These are phyloP conservation scores for Hermetia illucens DNA, from an alignment of 1,140 invertebrate genomes.

Conservation along the genomic window DNA sequence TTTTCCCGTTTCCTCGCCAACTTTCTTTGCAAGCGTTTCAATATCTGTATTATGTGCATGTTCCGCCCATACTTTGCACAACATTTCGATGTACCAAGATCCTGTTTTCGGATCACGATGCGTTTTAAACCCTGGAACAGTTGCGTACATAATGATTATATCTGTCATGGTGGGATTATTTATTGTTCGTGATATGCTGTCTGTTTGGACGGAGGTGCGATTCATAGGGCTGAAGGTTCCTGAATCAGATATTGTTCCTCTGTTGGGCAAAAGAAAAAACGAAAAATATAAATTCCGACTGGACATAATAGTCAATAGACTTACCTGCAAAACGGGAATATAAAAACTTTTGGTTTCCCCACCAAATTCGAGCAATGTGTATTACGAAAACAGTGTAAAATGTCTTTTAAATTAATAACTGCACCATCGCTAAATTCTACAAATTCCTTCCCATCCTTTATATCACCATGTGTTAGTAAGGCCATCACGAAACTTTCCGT, in stretches of 20 bases:
- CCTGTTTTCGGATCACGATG: slow-evolving; percentile 45
- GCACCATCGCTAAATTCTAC: slow-evolving; percentile 33
- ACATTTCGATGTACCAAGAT: slow-evolving; percentile 60
- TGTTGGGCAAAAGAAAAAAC: slow-evolving; percentile 8
- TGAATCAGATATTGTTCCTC: slow-evolving; percentile 19
- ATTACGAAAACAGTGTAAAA: slow-evolving; percentile 46
- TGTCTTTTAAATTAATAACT: slow-evolving; percentile 28
- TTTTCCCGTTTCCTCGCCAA: slow-evolving; percentile 24
- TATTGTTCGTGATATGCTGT: slow-evolving; percentile 4
- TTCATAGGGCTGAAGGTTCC: slow-evolving; percentile 11
- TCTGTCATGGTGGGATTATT: slow-evolving; percentile 39
- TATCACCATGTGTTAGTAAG: slow-evolving; percentile 41
- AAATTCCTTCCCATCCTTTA: slow-evolving; percentile 18
- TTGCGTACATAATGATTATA: slow-evolving; percentile 51
- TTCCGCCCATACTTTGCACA: slow-evolving; percentile 60
- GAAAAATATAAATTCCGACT: slow-evolving; percentile 2
- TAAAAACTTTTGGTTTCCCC: slow-evolving; percentile 62
- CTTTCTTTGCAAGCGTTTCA: slow-evolving; percentile 48
- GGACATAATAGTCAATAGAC: slow-evolving; percentile 5
- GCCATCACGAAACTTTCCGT: slow-evolving; percentile 41
- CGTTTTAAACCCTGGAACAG: slow-evolving; percentile 45
- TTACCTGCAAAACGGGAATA: slow-evolving; percentile 60
- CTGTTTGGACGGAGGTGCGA: neutral
- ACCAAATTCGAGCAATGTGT: slow-evolving; percentile 39
- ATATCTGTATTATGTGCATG: slow-evolving; percentile 46